Base-by-base conservation (phyloP, 2,113 vertebrate genomes). In the Hymenochirus boettgeri region DNA sequence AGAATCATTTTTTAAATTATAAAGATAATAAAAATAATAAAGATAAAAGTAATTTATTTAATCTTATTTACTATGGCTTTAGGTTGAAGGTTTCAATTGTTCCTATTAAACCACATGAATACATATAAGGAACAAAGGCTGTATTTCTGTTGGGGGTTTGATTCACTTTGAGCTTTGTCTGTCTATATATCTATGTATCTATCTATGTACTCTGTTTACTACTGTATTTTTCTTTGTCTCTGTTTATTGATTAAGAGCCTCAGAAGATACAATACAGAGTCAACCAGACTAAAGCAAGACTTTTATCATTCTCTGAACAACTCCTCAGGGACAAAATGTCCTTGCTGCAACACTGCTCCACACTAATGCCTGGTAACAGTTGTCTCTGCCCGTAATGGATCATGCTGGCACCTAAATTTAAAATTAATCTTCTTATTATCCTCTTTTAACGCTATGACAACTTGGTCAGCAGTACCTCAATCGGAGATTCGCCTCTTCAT, bases 381-480 rank as follows among this genome's bases (percentile, higher is more conserved):
- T 53, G 35, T 48, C 51, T 53, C 65, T 69, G 56, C 47, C 56
- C 52, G 65, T 67, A 67, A 67, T 67, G 65, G 65, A 67, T 67
- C 65, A 59, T 52, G 65, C 48, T 67, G 65, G 56, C 56, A 67
- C 46, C 57, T 67, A 59, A 42, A 67, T 59, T 69, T 69, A 60
- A 60, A 53, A 69, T 69, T 45, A 69, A 66, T 66, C 64, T 66
- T 69, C 47, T 45, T 62, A 50, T 69, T 69, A 69, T 69, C 47
- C 65, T 60, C 56, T 53, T 59, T 60, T 60, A 59, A 59, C 31
- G 42, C 33, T 59, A 39, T 58, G n/a, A 53, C 51, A 46, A 58
- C 65, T 60, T 53, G 24, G 56, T 42, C 65, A 69, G 60, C 56
- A 69, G 35, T 53, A 52, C 47, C 47, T 67, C 23, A 13, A 52